phyloP scores from a whole-genome alignment of 2,888 invertebrate genomes.

The Xestia c-nigrum region DNA sequence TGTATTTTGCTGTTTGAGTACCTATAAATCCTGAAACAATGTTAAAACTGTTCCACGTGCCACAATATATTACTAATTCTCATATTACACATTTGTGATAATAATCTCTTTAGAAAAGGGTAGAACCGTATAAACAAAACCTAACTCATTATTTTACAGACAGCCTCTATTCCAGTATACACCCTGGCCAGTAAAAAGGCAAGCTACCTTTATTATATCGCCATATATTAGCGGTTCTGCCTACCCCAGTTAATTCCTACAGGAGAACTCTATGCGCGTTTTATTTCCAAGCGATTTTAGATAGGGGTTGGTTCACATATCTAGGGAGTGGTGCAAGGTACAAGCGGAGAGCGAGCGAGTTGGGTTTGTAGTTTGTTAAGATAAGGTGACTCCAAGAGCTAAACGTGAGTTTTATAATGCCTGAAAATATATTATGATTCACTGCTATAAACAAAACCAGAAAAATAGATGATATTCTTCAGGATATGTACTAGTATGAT shows the following conservation, averaged over 20 bases:
- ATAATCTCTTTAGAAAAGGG: conserved; percentile 48
- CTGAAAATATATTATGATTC: no score
- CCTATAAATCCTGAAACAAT: background rate
- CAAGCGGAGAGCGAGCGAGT: conserved; percentile 20
- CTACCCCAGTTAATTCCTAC: conserved; percentile 83
- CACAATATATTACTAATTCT: background rate
- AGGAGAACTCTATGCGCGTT: conserved; percentile 84
- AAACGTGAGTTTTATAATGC: no score
- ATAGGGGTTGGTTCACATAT: conserved; percentile 82
- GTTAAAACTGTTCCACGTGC: background rate
- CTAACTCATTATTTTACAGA: conserved; percentile 24
- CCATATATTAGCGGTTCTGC: conserved; percentile 86
- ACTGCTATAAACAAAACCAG: no score
- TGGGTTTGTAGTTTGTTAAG: background rate
- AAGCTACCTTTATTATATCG: conserved; percentile 84
- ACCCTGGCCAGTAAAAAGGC: conserved; percentile 70
- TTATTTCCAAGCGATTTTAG: conserved; percentile 89
- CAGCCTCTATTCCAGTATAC: conserved; percentile 28
- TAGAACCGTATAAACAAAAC: conserved; percentile 21
- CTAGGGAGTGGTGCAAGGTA: conserved; percentile 52
- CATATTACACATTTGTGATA: background rate
- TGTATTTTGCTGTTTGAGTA: no score
- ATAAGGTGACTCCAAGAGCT: no score
- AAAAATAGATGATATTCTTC: no score
- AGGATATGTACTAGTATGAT: no score